Percentiles rank a stretch among this genome's conserved stretches.
phyloP scores from a whole-genome alignment of 2,113 vertebrate genomes.

The Protomyctophum bolini region DNA sequence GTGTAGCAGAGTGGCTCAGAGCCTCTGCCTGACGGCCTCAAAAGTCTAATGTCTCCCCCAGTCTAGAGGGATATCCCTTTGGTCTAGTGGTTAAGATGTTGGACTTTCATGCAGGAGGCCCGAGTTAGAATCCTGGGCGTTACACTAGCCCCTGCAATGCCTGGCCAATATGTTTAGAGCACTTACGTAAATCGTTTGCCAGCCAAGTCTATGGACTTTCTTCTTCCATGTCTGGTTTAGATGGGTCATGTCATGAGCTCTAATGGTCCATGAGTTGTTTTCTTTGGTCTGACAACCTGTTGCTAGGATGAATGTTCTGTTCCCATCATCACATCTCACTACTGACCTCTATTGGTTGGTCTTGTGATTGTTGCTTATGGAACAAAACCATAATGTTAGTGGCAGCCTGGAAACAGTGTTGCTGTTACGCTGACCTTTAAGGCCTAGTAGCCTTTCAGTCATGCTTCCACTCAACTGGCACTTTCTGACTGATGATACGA shows the following conservation, averaged over 20 bases:
- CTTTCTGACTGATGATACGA: too few relatives aligned
- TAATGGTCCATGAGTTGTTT: slow-evolving; percentile 1
- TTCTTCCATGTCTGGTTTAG: not conserved
- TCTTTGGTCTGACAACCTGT: slow-evolving; percentile 1
- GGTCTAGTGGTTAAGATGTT: too few relatives aligned
- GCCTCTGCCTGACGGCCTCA: too few relatives aligned
- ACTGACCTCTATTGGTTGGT: too few relatives aligned
- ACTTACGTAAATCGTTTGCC: not conserved
- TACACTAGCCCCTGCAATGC: not conserved
- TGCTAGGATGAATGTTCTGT: not conserved
- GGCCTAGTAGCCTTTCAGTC: too few relatives aligned
- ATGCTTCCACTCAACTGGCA: too few relatives aligned
- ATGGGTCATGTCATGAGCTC: slow-evolving; percentile 1
- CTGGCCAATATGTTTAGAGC: not conserved
- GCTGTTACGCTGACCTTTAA: too few relatives aligned
- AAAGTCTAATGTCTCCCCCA: too few relatives aligned
- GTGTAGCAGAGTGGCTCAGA: not conserved
- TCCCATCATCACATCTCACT: not conserved
- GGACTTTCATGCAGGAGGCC: not conserved
- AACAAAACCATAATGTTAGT: too few relatives aligned
- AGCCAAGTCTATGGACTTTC: not conserved
- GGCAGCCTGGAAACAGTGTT: too few relatives aligned
- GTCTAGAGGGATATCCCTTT: too few relatives aligned
- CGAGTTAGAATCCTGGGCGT: not conserved
- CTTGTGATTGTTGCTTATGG: too few relatives aligned